These are phyloP conservation scores for Halictus ligatus DNA, from an alignment of 2,888 invertebrate species.

Conservation along the genomic window DNA sequence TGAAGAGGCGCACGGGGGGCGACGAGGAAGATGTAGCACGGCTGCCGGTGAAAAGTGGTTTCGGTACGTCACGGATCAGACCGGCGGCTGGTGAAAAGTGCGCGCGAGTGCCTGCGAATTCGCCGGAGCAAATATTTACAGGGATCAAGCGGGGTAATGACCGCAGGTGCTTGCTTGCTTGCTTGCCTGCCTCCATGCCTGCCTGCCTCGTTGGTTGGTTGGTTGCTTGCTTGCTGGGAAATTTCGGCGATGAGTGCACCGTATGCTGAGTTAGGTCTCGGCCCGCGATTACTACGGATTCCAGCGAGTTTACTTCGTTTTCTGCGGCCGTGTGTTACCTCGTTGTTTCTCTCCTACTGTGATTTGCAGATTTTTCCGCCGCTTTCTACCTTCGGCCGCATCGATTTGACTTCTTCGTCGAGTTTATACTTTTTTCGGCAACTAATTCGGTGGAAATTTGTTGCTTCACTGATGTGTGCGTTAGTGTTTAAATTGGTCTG, in stretches of 20 bases:
- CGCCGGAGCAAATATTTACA: conserved; percentile 14
- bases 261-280: not conserved
- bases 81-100: conserved; percentile 5
- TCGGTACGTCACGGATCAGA: conserved; percentile 4
- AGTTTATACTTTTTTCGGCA: not conserved
- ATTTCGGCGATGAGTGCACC: conserved; percentile 10
- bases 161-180: conserved; percentile 16
- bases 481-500: not conserved
- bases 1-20: not conserved
- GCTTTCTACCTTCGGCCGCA: not conserved
- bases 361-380: not conserved
- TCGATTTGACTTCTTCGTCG: not conserved
- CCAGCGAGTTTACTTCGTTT: not conserved
- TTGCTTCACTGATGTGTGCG: not conserved
- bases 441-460: not conserved
- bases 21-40: conserved; percentile 9
- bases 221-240: not conserved
- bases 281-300: not conserved
- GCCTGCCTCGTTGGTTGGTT: not conserved
- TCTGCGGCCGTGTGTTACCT: not conserved
- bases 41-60: conserved; percentile 9
- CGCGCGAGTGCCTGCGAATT: conserved; percentile 3
- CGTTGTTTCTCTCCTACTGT: not conserved
- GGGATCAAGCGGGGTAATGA: conserved; percentile 15
- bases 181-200: not conserved